These are phyloP conservation scores for Aculops lycopersici DNA, from an alignment of 1,140 invertebrate genomes.

Conservation along the genomic window DNA sequence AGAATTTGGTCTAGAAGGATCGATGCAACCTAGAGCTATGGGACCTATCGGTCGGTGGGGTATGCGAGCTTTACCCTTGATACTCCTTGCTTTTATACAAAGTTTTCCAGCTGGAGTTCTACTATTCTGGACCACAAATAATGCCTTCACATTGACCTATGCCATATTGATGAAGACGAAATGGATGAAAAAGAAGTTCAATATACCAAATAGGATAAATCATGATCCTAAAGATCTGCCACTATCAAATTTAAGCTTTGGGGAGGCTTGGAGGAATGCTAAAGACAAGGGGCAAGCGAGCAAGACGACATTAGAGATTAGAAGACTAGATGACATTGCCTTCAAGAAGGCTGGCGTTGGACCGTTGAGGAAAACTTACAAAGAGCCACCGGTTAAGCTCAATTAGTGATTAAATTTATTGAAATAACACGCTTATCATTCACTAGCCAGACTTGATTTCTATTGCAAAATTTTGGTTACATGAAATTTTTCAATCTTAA, in stretches of 20 bases:
- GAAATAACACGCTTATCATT: too few species aligned
- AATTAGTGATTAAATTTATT: too few species aligned
- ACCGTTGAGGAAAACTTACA: constrained; percentile 49
- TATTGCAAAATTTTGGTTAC: too few species aligned
- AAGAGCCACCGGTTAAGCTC: too few species aligned
- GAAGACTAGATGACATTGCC: constrained; percentile 33
- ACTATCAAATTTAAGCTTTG: constrained; percentile 10
- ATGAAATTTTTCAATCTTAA: too few species aligned
- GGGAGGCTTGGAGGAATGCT: constrained; percentile 2
- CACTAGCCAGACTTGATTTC: too few species aligned
- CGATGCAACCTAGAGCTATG: constrained; percentile 1
- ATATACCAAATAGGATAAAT: constrained; percentile 31
- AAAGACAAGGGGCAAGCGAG: neutral
- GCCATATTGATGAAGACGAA: constrained; percentile 40
- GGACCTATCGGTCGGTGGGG: constrained; percentile 1
- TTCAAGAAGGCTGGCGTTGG: constrained; percentile 51
- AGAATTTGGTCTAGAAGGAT: constrained; percentile 22
- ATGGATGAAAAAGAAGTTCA: constrained; percentile 33
- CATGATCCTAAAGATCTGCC: constrained; percentile 24
- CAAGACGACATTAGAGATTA: constrained; percentile 27
- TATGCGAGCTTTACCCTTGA: neutral
- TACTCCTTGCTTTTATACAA: constrained; percentile 8
- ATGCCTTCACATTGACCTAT: constrained; percentile 55
- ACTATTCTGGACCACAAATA: constrained; percentile 60
- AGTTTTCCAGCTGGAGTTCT: constrained; percentile 31